Base-by-base conservation (phyloP, 2,888 invertebrate genomes). In the Rambutsinella grinnellia region DNA sequence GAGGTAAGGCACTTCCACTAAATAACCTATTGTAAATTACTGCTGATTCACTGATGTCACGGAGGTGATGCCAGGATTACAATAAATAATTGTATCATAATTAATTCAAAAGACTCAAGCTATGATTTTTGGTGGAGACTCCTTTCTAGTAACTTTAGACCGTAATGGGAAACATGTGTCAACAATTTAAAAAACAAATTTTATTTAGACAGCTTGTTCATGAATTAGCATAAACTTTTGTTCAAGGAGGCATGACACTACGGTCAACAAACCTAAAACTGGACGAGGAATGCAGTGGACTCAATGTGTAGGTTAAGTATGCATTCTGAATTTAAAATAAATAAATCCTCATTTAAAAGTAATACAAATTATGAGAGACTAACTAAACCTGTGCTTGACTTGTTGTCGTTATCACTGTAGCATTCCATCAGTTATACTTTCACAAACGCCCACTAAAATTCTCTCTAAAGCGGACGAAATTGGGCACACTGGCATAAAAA, bases 381-480 rank as follows among this genome's bases (percentile, higher is more conserved):
- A n/a, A n/a, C n/a, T n/a, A n/a, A n/a, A n/a, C n/a, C n/a, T n/a
- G n/a, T n/a, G 36, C 36, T 36, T 36, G 13, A 36, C 13, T 13
- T 36, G 6, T 36, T 36, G 5, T 36, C 13, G 6, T 36, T 36
- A 36, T 36, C 13, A 36, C 6, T 36, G 36, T 13, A 13, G 36
- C 36, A 36, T 36, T 36, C 36, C 36, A 5, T 13, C 47, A 66
- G 54, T 53, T 65, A 53, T 53, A 71, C 71, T 71, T 71, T 71
- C 71, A 71, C 71, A 63, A 63, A 47, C 71, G 57, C 71, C 71
- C 63, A 71, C 71, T 49, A 49, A 49, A 46, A 61, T 53, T 53
- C n/a, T n/a, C n/a, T n/a, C n/a, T n/a, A 36, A 36, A 36, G 36
- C 36, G 6, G 13, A 36, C 36, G 13, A 36, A 36, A 36, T 36